A percentile compares a stretch with the other conserved stretches of the same genome.
phyloP scores from a whole-genome alignment of 2,888 invertebrate genomes.

The Acronicta leporina region DNA sequence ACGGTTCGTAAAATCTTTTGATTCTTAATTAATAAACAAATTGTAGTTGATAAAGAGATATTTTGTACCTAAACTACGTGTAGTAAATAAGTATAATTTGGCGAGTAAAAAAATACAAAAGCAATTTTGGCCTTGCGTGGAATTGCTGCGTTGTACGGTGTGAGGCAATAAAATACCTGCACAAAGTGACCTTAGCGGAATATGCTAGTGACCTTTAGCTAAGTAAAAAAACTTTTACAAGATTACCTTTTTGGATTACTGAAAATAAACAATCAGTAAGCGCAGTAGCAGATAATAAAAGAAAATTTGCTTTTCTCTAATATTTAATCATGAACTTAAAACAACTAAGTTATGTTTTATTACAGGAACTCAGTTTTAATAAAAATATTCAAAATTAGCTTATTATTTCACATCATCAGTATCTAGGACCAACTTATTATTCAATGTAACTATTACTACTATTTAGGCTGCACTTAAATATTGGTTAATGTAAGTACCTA shows the following conservation, averaged over 20 bases:
- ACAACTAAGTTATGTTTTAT: background rate
- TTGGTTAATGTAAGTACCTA: background rate
- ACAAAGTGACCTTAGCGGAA: conserved; percentile 84
- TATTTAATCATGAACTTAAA: background rate
- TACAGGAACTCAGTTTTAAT: too few species aligned
- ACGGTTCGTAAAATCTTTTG: too few species aligned
- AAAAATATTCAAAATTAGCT: too few species aligned
- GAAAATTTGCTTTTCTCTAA: too few species aligned
- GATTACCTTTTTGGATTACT: conserved; percentile 63
- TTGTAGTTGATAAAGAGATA: conserved; percentile 44
- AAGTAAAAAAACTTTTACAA: conserved; percentile 78
- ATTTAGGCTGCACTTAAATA: too few species aligned
- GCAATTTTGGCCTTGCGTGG: conserved; percentile 82
- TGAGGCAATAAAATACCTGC: conserved; percentile 84
- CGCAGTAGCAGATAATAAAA: conserved; percentile 1
- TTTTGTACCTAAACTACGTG: conserved; percentile 56
- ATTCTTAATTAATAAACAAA: conserved; percentile 36
- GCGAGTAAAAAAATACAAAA: conserved; percentile 73
- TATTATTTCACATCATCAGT: too few species aligned
- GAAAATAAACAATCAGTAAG: conserved; percentile 46
- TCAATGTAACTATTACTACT: too few species aligned
- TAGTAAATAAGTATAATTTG: conserved; percentile 68
- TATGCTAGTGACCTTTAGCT: conserved; percentile 79
- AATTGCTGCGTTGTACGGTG: conserved; percentile 78
- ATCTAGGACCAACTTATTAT: too few species aligned